phyloP scores from a whole-genome alignment of 2,888 invertebrate genomes.

The Zonitis immaculata region DNA sequence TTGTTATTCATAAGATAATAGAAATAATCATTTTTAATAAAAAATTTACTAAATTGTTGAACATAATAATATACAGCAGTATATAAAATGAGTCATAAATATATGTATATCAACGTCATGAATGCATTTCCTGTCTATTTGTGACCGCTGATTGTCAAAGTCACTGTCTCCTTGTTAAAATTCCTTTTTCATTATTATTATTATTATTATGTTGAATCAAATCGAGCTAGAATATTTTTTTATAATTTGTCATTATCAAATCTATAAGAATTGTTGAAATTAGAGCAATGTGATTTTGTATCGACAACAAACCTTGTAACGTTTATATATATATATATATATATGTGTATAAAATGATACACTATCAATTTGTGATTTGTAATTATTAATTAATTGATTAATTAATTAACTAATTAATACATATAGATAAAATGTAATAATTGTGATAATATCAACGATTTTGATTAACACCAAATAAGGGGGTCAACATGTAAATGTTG shows the following conservation, averaged over 20 bases:
- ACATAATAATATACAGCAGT: conserved; percentile 8
- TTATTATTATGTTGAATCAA: too few relatives aligned
- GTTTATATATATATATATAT: too few relatives aligned
- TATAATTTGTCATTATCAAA: too few relatives aligned
- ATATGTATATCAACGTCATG: conserved; percentile 13
- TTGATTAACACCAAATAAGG: background rate
- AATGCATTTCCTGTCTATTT: conserved; percentile 17
- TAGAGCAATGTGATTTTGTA: background rate
- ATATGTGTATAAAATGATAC: background rate
- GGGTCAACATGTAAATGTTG: background rate
- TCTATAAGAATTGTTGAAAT: too few relatives aligned
- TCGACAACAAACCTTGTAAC: background rate
- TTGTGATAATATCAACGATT: background rate
- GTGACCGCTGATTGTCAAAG: conserved; percentile 12
- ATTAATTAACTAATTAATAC: too few relatives aligned
- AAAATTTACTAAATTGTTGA: conserved; percentile 10
- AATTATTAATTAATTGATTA: background rate
- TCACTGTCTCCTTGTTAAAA: background rate
- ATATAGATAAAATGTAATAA: too few relatives aligned
- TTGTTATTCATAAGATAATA: background rate
- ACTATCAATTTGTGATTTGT: background rate
- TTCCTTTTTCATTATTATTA: background rate
- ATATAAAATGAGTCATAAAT: conserved; percentile 13
- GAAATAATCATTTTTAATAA: conserved; percentile 7
- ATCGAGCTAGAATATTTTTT: too few relatives aligned